These are phyloP conservation scores for Scotopteryx bipunctaria DNA, from an alignment of 2,888 invertebrate species.

Conservation along the genomic window DNA sequence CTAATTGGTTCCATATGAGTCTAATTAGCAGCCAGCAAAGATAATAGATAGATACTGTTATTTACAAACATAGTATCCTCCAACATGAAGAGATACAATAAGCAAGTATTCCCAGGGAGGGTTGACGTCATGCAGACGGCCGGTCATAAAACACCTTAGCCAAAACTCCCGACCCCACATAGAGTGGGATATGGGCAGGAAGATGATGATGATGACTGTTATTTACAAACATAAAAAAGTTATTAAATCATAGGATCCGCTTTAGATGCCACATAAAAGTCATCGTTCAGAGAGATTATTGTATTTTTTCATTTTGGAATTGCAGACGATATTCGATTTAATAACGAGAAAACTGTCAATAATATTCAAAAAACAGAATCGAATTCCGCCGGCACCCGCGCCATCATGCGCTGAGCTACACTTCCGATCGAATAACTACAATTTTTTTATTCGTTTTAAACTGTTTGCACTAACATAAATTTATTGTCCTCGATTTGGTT, in stretches of 20 bases:
- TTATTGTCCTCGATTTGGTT: constrained; percentile 40
- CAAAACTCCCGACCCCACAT: too few species aligned
- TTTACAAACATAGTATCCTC: too few species aligned
- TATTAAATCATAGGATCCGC: not conserved
- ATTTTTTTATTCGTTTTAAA: constrained; percentile 45
- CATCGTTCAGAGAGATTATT: not conserved
- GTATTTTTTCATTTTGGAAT: not conserved
- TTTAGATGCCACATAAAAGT: not conserved
- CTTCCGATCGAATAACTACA: constrained; percentile 38
- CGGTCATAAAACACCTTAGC: too few species aligned
- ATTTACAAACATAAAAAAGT: too few species aligned
- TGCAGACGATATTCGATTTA: constrained; percentile 33
- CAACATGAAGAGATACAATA: too few species aligned
- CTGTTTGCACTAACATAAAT: constrained; percentile 46
- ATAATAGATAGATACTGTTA: not conserved
- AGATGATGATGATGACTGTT: too few species aligned
- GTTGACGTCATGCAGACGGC: too few species aligned
- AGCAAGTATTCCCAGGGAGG: too few species aligned
- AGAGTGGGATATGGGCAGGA: too few species aligned
- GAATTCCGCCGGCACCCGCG: constrained; percentile 44
- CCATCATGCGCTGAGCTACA: constrained; percentile 43
- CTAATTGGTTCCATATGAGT: not conserved
- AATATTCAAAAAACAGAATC: constrained; percentile 46
- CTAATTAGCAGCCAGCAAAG: not conserved
- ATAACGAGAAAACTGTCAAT: constrained; percentile 48